A percentile compares a stretch with the other conserved stretches of the same genome.
Evolutionary conservation across 2,797 vertebrate genomes (phyloP).

Genomic region (Alauda arvensis): DNA sequence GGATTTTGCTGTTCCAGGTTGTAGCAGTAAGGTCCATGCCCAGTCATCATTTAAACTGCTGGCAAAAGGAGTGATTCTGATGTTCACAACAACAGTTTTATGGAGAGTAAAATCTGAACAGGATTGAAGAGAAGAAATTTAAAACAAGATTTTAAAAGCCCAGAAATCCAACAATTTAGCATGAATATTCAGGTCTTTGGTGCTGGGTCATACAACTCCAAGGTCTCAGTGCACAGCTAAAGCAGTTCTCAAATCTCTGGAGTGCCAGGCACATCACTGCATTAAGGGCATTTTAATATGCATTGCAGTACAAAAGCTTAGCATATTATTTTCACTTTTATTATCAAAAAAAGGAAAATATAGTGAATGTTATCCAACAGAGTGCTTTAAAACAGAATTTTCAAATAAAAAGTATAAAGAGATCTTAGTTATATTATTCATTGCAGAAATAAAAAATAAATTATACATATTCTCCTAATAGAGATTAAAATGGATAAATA

Average conservation of each 20-base stretch:
- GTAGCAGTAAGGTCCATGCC: fast-evolving
- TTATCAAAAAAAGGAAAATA: constrained; percentile 25
- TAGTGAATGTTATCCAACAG: constrained; percentile 13
- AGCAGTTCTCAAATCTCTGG: not conserved
- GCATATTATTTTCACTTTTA: constrained; percentile 15
- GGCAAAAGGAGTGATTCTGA: not conserved
- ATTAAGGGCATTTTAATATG: constrained; percentile 3
- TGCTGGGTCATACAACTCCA: not conserved
- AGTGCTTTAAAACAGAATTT: constrained; percentile 37
- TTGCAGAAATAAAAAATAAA: constrained; percentile 57
- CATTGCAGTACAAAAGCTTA: not conserved
- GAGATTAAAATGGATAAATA: constrained; percentile 67
- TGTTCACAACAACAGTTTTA: not conserved
- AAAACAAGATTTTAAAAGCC: not conserved
- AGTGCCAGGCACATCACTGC: not conserved
- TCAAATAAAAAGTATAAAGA: constrained; percentile 6
- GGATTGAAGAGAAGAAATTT: not conserved
- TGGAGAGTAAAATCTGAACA: not conserved
- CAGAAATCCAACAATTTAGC: constrained; percentile 19
- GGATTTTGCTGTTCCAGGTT: not conserved
- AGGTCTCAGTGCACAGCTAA: constrained; percentile 3
- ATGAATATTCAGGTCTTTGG: constrained; percentile 6
- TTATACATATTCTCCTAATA: constrained; percentile 55
- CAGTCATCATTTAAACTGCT: not conserved
- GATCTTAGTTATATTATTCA: constrained; percentile 54